Evolutionary conservation across 2,113 vertebrate genomes (phyloP).

Genomic region (Phalacrocorax aristotelis): DNA sequence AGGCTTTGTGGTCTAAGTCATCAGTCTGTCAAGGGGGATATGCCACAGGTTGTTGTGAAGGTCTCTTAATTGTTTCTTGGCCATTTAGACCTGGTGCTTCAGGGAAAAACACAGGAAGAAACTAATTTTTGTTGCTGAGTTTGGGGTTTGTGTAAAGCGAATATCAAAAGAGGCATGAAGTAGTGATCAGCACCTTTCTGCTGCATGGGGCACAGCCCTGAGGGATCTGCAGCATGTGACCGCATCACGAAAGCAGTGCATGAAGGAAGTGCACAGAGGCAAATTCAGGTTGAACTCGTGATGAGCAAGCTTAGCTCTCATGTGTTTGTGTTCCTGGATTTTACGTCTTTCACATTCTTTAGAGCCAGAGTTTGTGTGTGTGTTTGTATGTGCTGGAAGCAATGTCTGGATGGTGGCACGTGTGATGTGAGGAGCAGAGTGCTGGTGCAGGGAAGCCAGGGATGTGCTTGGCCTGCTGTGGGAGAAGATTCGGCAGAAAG

Average conservation of each 20-base stretch:
- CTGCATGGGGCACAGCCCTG: neutral
- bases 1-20: neutral
- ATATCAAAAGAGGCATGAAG: neutral
- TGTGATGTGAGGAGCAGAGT: neutral
- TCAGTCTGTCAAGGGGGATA: neutral
- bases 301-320: neutral
- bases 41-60: neutral
- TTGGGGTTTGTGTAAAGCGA: neutral
- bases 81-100: neutral
- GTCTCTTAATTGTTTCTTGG: neutral
- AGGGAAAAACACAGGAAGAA: neutral
- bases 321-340: conserved; percentile 21
- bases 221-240: neutral
- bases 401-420: neutral
- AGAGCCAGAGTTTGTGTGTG: neutral
- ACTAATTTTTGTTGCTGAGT: neutral
- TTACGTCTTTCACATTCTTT: conserved; percentile 31
- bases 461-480: neutral
- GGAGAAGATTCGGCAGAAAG: neutral
- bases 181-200: neutral
- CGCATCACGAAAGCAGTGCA: accelerated
- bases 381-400: conserved; percentile 35
- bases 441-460: neutral
- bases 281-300: neutral
- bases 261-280: neutral